These are phyloP conservation scores for Syndactyla subalaris DNA, from an alignment of 2,797 vertebrate species.

Conservation along the genomic window DNA sequence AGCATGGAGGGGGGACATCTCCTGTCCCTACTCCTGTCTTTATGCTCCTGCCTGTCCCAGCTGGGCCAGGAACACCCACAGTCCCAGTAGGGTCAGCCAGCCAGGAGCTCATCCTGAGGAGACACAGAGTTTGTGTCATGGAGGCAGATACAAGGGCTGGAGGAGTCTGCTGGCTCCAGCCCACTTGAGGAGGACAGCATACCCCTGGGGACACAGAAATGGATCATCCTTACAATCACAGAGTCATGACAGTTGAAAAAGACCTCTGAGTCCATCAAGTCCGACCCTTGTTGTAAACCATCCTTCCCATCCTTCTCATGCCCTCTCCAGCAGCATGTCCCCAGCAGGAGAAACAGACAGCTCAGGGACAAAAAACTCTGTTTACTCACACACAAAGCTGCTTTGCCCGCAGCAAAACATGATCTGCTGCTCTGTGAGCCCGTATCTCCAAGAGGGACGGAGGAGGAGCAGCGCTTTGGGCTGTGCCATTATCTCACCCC, in stretches of 20 bases:
- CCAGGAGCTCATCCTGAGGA: background rate
- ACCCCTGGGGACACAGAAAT: background rate
- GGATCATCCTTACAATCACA: background rate
- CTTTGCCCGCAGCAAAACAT: background rate
- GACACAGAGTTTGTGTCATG: background rate
- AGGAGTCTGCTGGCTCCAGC: background rate
- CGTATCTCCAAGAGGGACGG: fast-evolving
- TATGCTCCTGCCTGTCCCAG: background rate
- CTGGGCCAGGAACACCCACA: background rate
- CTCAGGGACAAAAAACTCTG: background rate
- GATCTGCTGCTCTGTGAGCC: background rate
- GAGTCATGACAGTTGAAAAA: background rate
- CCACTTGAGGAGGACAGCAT: background rate
- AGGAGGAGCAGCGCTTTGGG: background rate
- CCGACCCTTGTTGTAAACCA: background rate
- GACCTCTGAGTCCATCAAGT: background rate
- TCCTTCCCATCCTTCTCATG: fast-evolving
- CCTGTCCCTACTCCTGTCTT: background rate
- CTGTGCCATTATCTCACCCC: fast-evolving
- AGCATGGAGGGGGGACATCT: background rate
- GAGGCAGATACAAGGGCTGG: background rate
- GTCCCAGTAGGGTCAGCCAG: background rate
- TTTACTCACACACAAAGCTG: background rate
- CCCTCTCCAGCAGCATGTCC: background rate
- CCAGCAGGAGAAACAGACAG: background rate